Conservation (phyloP, 2,888 invertebrate species). For the Elysia crispata region DNA sequence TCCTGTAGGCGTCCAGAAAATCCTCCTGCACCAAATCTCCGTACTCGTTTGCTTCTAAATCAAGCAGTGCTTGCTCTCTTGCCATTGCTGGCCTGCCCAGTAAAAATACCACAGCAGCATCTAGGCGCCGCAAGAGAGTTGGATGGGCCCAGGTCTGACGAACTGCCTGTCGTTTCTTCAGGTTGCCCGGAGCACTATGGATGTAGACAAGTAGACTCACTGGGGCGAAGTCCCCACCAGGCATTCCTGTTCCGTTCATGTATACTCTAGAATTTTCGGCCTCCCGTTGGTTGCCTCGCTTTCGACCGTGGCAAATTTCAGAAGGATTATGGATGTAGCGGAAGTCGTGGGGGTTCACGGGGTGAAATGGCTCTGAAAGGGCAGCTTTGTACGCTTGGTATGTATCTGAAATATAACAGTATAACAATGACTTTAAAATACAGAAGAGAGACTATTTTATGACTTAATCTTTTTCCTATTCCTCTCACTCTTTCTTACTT, state of each 20-base stretch:
- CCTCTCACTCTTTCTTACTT: too few relatives aligned
- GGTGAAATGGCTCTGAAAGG: not conserved
- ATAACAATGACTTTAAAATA: not conserved
- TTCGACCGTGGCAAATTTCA: not conserved
- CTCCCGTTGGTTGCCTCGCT: not conserved
- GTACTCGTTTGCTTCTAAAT: constrained; percentile 70
- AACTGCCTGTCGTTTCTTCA: constrained; percentile 70
- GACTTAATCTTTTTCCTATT: too few relatives aligned
- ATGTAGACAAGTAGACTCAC: constrained; percentile 71
- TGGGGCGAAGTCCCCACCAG: constrained; percentile 38
- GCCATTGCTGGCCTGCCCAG: constrained; percentile 66
- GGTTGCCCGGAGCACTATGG: constrained; percentile 74
- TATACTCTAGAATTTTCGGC: not conserved
- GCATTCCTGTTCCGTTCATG: not conserved
- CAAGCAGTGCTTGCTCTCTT: constrained; percentile 62
- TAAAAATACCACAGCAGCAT: constrained; percentile 72
- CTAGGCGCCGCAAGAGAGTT: constrained; percentile 58
- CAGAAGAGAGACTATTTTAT: too few relatives aligned
- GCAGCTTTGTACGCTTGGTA: too few relatives aligned
- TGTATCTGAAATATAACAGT: not conserved
- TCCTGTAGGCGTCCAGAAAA: constrained; percentile 77
- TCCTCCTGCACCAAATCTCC: constrained; percentile 76
- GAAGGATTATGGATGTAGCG: constrained; percentile 50
- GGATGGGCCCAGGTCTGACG: constrained; percentile 75
- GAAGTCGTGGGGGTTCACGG: constrained; percentile 49